Conservation (phyloP, 2,113 vertebrate genomes). For the Ophthalmolycus amberensis region DNA sequence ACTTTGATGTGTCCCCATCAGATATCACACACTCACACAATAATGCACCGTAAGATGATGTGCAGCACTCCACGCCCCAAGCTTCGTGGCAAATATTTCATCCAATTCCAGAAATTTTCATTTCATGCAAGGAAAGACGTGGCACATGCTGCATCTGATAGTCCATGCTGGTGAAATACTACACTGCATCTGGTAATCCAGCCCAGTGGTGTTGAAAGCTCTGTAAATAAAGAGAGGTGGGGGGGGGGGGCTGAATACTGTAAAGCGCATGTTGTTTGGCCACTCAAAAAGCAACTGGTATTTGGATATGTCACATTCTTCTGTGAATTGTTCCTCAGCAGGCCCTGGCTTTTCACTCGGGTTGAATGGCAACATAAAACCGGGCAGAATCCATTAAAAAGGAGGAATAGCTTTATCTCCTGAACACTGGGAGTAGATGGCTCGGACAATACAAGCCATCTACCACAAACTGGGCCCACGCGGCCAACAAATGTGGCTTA, state of each 20-base stretch:
- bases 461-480: conserved; percentile 48
- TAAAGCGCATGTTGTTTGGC: conserved; percentile 36
- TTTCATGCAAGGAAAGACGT: background rate
- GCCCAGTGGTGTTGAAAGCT: conserved; percentile 27
- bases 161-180: background rate
- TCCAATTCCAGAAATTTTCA: conserved; percentile 9
- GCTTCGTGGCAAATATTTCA: background rate
- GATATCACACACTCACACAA: conserved; percentile 50
- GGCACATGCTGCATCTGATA: background rate
- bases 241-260: conserved; percentile 18
- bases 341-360: conserved; percentile 52
- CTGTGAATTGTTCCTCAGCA: conserved; percentile 59
- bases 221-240: background rate
- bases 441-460: conserved; percentile 54
- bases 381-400: conserved; percentile 67
- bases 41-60: conserved; percentile 35
- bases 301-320: conserved; percentile 67
- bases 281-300: conserved; percentile 49
- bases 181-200: conserved; percentile 13
- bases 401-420: conserved; percentile 60
- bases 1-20: conserved; percentile 52
- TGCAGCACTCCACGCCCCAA: background rate
- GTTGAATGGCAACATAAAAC: conserved; percentile 64
- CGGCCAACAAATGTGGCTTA: conserved; percentile 59
- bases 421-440: conserved; percentile 47